Evolutionary conservation across 2,797 vertebrate genomes (phyloP), one percentile per base, ranked within the genome.

Genomic region (Glyptemys insculpta): DNA sequence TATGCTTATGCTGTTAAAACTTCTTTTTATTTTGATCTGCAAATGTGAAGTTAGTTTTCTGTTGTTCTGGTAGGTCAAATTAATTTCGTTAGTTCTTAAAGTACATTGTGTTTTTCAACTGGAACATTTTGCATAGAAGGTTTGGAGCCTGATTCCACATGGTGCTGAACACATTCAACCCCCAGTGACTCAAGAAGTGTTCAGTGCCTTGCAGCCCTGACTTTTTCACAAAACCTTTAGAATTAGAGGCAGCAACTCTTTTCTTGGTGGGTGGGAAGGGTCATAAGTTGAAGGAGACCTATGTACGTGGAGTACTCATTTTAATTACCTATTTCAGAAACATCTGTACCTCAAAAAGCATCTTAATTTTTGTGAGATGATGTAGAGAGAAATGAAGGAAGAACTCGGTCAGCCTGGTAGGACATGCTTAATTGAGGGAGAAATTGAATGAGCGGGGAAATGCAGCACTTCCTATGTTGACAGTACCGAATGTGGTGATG

Each of bases 111-210:
- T 37, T 68, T 68, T 68, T 68, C 65, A 37, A 21, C n/a, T 37
- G 16, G 3, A 18, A 10, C 65, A 68, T 37, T 95, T 95, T 89
- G 84, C 78, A n/a, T 91, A 95, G 88, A 82, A 93, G 79, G 93
- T 95, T 72, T 65, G 82, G 80, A 92, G 31, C 80, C 92, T 92
- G 96, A 53, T 89, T 92, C 41, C 62, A 82, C 79, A 86, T 87
- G 89, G 65, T 80, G 82, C 41, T 90, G 93, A 37, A 0, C 89
- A 93, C 72, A 83, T 91, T 91, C 0, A 0, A 37, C 19, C 65
- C 5, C 18, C 76, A 53, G 44, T 94, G 76, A 85, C 5, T 21
- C 14, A 65, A 57, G 79, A 90, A 86, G 16, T 81, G 62, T 79
- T 16, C 34, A 85, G 86, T 95, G 79, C 95, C 57, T 49, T 14